phyloP scores from a whole-genome alignment of 1,140 invertebrate species.

The Drosophila prosaltans region DNA sequence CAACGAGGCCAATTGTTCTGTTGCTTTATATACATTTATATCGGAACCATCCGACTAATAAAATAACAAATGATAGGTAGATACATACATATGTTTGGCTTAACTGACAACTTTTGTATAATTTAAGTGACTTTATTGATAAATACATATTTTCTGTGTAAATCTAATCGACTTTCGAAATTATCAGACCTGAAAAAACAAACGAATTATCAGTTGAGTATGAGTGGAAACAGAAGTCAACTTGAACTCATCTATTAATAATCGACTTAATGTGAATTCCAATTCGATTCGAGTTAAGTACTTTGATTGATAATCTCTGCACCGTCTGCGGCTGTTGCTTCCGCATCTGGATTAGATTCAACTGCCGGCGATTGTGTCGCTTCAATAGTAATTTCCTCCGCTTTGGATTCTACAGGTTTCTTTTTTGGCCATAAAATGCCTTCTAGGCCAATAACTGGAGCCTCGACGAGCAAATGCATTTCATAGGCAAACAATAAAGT shows the following conservation, averaged over 20 bases:
- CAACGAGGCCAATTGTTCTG: too few species aligned
- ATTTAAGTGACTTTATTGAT: slow-evolving; percentile 3
- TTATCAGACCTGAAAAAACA: not conserved
- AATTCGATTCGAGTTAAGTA: slow-evolving; percentile 6
- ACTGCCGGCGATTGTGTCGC: not conserved
- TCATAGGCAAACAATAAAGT: slow-evolving; percentile 11
- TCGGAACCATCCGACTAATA: too few species aligned
- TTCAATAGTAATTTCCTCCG: not conserved
- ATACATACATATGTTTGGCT: too few species aligned
- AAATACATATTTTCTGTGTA: not conserved
- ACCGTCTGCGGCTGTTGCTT: not conserved
- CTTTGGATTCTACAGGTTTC: not conserved
- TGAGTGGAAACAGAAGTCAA: not conserved
- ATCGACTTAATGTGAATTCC: not conserved
- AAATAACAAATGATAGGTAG: too few species aligned
- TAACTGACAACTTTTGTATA: not conserved
- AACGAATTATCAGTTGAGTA: not conserved
- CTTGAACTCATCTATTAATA: not conserved
- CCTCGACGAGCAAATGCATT: slow-evolving; percentile 6
- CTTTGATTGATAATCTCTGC: not conserved
- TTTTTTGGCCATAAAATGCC: slow-evolving; percentile 4
- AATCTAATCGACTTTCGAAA: not conserved
- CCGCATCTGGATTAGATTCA: slow-evolving; percentile 2
- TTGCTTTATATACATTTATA: too few species aligned
- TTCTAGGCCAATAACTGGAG: not conserved